These are phyloP conservation scores for Embidobia sp. DNA, from an alignment of 2,888 invertebrate species.

Conservation along the genomic window DNA sequence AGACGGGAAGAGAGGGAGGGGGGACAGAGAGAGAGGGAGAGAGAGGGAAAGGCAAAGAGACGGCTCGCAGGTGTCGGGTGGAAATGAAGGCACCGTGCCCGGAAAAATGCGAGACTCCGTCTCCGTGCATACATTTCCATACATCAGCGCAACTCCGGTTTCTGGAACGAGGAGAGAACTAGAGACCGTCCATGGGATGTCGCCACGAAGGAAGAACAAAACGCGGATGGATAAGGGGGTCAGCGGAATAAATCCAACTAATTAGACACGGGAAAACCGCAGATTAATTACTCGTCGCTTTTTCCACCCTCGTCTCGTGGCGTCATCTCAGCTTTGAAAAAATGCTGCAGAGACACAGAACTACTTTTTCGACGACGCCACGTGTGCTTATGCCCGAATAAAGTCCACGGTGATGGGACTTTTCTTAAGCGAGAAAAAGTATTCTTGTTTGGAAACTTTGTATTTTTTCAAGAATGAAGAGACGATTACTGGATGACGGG, in stretches of 20 bases:
- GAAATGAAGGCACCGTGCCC: constrained; percentile 76
- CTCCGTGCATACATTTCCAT: constrained; percentile 82
- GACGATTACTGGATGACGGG: too few relatives aligned
- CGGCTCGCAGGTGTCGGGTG: constrained; percentile 68
- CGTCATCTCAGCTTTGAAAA: constrained; percentile 64
- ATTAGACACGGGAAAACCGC: constrained; percentile 81
- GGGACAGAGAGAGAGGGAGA: too few relatives aligned
- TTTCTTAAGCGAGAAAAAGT: neutral
- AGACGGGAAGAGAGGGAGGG: too few relatives aligned
- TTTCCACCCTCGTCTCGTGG: constrained; percentile 47
- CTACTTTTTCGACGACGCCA: constrained; percentile 64
- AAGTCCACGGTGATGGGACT: neutral
- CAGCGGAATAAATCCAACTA: constrained; percentile 81
- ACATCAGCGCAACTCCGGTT: constrained; percentile 78
- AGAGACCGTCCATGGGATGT: constrained; percentile 64
- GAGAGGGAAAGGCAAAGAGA: constrained; percentile 53
- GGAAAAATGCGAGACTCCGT: constrained; percentile 80
- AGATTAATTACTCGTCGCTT: constrained; percentile 80
- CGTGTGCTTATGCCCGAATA: too few relatives aligned
- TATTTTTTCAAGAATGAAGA: too few relatives aligned
- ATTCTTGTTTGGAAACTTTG: too few relatives aligned
- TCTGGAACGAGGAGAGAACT: constrained; percentile 68
- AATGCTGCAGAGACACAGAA: too few relatives aligned
- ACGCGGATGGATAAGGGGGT: constrained; percentile 75
- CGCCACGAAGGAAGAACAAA: constrained; percentile 61